Evolutionary conservation across 2,888 invertebrate genomes (phyloP), one percentile per base, ranked within the genome.

Genomic region (Sinohyriopsis cumingii): DNA sequence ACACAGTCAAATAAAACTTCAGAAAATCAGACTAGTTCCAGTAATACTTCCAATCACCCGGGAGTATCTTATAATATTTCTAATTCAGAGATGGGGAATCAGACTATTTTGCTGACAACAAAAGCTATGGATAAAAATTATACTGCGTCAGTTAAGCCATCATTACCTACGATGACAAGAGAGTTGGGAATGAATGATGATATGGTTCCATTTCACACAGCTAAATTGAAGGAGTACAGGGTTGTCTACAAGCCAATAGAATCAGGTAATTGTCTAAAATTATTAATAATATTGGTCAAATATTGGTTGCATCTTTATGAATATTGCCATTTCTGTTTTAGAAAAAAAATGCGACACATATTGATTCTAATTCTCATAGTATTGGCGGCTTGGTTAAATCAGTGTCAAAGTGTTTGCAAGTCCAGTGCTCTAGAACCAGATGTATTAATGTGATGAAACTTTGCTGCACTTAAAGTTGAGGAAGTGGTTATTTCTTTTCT

Each of bases 191-290:
- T 72, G 54, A 75, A 70, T 55, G 70, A 69, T 55, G 64, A 64
- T 20, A 69, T 60, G 53, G 77, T 75, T 19, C 79, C 77, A 0
- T 77, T 74, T 53, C 74, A 77, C 56, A 63, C 69, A 63, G 79
- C 75, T 55, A 63, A 59, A 62, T 67, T 79, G 25, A 72, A 64
- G 12, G 59, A 66, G 20, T 79, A 77, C 45, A 45, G 69, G n/a
- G 55, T 79, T 28, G 65, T 64, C 9, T 69, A 74, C 59, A 71
- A 57, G 59, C 59, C 54, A 57, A 55, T 54, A 67, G 61, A 59
- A 59, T 45, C 57, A 62, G 71, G 71, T 71, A n/a, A 65, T 45
- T 65, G n/a, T 45, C 2, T 45, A 45, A 12, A 45, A 1, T 45
- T 45, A 45, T 45, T 12, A 12, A 45, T 45, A 45, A 45, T 45